A percentile compares a stretch with the other conserved stretches of the same genome.
These are phyloP conservation scores for Trichogramma evanescens DNA, from an alignment of 2,888 invertebrate species.

Conservation along the genomic window DNA sequence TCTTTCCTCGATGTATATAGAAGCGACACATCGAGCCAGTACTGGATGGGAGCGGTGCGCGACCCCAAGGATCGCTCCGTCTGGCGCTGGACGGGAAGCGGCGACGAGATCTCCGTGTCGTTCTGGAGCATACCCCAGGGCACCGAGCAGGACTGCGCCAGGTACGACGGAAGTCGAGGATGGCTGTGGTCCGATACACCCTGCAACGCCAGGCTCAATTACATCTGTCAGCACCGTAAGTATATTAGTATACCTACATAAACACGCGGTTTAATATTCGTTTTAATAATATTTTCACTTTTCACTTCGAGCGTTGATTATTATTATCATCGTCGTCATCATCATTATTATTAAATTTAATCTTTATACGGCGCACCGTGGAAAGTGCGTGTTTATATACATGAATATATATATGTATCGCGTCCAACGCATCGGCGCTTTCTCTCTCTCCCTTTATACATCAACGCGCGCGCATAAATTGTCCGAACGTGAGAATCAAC, in stretches of 20 bases:
- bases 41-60: slow-evolving; percentile 91
- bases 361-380: neutral
- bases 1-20: slow-evolving; percentile 43
- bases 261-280: too few relatives aligned
- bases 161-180: slow-evolving; percentile 87
- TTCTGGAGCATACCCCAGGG: slow-evolving; percentile 83
- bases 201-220: slow-evolving; percentile 76
- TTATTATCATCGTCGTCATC: too few relatives aligned
- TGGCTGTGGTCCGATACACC: slow-evolving; percentile 94
- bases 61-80: slow-evolving; percentile 68
- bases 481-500: too few relatives aligned
- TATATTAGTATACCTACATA: slow-evolving; percentile 29
- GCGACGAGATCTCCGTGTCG: slow-evolving; percentile 79
- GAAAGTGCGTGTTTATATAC: neutral
- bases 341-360: too few relatives aligned
- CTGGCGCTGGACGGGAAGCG: slow-evolving; percentile 83
- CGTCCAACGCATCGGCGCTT: too few relatives aligned
- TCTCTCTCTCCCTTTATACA: too few relatives aligned
- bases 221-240: slow-evolving; percentile 90
- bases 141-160: slow-evolving; percentile 75
- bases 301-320: too few relatives aligned
- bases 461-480: too few relatives aligned
- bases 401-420: neutral
- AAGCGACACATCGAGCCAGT: slow-evolving; percentile 84
- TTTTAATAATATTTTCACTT: too few relatives aligned